Percentiles rank a stretch among this genome's conserved stretches.
phyloP scores from a whole-genome alignment of 2,797 vertebrate genomes.

The Cynopterus sphinx region DNA sequence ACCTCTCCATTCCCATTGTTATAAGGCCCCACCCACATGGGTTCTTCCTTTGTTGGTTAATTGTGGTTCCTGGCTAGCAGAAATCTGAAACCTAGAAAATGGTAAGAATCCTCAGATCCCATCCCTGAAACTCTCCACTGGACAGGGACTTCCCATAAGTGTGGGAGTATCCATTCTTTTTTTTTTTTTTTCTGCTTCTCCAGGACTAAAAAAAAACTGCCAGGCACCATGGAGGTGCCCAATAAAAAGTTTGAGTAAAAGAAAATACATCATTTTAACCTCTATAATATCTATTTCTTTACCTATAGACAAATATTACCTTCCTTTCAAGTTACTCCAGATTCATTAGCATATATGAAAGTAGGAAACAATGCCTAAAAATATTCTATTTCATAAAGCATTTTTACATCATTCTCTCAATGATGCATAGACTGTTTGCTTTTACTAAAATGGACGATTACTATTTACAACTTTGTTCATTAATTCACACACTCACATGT shows the following conservation, averaged over 20 bases:
- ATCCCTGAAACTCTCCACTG: background rate
- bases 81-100: background rate
- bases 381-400: background rate
- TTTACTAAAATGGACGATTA: background rate
- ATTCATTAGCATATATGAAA: background rate
- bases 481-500: background rate
- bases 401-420: background rate
- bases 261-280: background rate
- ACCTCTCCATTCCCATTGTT: background rate
- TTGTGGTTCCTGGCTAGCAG: background rate
- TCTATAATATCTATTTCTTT: background rate
- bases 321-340: background rate
- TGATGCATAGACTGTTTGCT: background rate
- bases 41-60: background rate
- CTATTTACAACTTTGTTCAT: background rate
- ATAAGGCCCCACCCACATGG: background rate
- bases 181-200: background rate
- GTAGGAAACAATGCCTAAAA: background rate
- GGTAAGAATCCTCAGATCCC: background rate
- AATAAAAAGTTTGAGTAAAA: background rate
- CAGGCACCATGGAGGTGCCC: background rate
- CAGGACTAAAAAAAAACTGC: background rate
- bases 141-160: background rate
- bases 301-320: background rate
- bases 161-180: background rate